Evolutionary conservation across 2,888 invertebrate genomes (phyloP), one percentile per base, ranked within the genome.

Genomic region (Sphaerophoria taeniata): DNA sequence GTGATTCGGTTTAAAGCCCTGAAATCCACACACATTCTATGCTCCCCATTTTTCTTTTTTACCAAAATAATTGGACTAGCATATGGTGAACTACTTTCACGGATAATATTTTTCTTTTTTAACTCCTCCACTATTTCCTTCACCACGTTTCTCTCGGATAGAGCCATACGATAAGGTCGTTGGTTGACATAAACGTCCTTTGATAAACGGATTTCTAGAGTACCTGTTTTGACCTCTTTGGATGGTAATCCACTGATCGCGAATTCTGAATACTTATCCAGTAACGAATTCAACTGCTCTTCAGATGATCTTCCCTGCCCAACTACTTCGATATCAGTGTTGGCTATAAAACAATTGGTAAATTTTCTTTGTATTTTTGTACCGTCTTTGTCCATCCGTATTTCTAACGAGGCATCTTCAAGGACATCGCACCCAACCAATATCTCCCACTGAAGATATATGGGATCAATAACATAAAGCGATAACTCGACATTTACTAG

Each of bases 111-210:
- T 4, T 70, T 24, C 24, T n/a, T 0, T 11, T 47, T 77, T 36
- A 77, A 61, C 6, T 77, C 76, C 3, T 6, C 47, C n/a, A 63
- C 34, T 31, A 73, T 73, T 7, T 74, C 60, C 14, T 74, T 79
- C 0, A 79, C 65, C 9, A 47, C 39, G 4, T 45, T 36, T 33
- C 73, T 39, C n/a, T 79, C 79, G 7, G 73, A 67, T 11, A 71
- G 7, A 11, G 56, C 43, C 55, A 63, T 39, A 36, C 74, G 74
- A 45, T 74, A 75, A 6, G 67, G 69, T 6, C 58, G 36, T 24
- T 24, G 24, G 24, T 69, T 39, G 6, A 76, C 39, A 4, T 51
- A 2, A 16, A 60, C 3, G 7, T 76, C 69, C 24, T 49, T 58
- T 51, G 12, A 2, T 6, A 56, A 11, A 4, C 58, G 45, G 36